Evolutionary conservation across 2,888 invertebrate species (phyloP), one percentile per base, ranked within the genome.

Genomic region (Heliothis peltigera): DNA sequence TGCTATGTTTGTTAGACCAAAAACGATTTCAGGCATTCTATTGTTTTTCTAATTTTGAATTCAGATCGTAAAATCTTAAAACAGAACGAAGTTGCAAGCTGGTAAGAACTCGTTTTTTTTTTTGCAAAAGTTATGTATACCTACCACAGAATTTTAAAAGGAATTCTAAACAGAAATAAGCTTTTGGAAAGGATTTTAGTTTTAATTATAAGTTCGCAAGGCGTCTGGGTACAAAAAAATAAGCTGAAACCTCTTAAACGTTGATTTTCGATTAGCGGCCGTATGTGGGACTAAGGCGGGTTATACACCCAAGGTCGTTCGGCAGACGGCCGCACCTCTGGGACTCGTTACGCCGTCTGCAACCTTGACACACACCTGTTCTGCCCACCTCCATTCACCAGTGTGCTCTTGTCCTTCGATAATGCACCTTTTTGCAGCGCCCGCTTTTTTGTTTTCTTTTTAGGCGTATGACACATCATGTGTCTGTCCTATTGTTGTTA

Each of bases 311-410:
- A 82, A 82, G 83, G 81, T 82, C 82, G 78, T 73, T 61, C 21
- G 73, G 69, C 77, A 81, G 83, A 77, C 81, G 77, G 70, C 69
- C 70, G 75, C 76, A 74, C 75, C 80, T 72, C 70, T 63, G 79
- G 80, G 81, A 76, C 78, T 77, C 79, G 77, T 84, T 75, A 80
- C 81, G 70, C 72, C 79, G 86, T 83, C 85, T 84, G 83, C 81
- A 86, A 83, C 88, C 87, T 88, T 87, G 83, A 77, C 79, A 82
- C 81, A 81, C 87, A 87, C 87, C 86, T 88, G 87, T 82, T 82
- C 79, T 78, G 76, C 73, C 70, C 72, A 59, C 69, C 55, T 69
- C 69, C 80, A 77, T 77, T 80, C 78, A 81, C 53, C 42, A 63
- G 69, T 39, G 69, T 69, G 72, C 61, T 76, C 59, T 76, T 70